Evolutionary conservation across 2,888 invertebrate genomes (phyloP).

Genomic region (Ennomos erosarius): DNA sequence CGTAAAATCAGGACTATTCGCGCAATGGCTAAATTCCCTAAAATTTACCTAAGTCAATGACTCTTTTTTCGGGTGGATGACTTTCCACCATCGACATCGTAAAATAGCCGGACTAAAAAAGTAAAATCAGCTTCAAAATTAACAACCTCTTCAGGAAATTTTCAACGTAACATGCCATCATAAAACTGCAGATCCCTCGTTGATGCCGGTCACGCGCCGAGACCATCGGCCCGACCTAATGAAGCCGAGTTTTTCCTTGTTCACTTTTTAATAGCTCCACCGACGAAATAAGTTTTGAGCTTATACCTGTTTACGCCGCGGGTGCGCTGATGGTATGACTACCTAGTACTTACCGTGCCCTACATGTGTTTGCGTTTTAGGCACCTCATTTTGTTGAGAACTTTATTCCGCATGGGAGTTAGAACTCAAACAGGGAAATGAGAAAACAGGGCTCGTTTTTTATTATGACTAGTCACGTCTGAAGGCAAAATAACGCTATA

Average conservation of each 20-base stretch:
- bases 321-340: slow-evolving; percentile 21
- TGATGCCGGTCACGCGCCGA: slow-evolving; percentile 52
- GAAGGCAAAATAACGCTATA: too few relatives aligned
- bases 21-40: too few relatives aligned
- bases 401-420: background rate
- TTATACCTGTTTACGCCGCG: slow-evolving; percentile 31
- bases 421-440: background rate
- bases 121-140: slow-evolving; percentile 5
- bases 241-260: slow-evolving; percentile 48
- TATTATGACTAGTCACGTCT: too few relatives aligned
- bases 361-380: slow-evolving; percentile 12
- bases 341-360: background rate
- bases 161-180: slow-evolving; percentile 15
- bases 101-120: too few relatives aligned
- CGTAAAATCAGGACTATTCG: too few relatives aligned
- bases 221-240: slow-evolving; percentile 50
- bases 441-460: background rate
- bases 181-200: slow-evolving; percentile 18
- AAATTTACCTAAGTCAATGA: too few relatives aligned
- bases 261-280: slow-evolving; percentile 52
- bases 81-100: too few relatives aligned
- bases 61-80: too few relatives aligned
- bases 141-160: slow-evolving; percentile 13
- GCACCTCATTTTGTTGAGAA: background rate
- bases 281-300: slow-evolving; percentile 45